Evolutionary conservation across 2,888 invertebrate genomes (phyloP), one percentile per base, ranked within the genome.

Genomic region (Hipparchia semele): DNA sequence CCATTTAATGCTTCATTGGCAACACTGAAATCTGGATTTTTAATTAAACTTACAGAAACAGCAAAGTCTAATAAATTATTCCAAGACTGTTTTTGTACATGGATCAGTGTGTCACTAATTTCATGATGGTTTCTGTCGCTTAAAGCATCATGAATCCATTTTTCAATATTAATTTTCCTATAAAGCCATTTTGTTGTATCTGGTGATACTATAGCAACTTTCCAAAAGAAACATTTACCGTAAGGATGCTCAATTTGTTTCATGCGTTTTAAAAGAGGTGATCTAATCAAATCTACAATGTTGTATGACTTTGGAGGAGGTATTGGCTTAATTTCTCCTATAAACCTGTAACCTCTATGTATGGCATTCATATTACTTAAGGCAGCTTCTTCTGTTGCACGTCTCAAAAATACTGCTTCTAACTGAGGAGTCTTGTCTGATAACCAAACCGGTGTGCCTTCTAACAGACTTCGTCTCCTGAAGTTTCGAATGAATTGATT

Each of bases 151-250:
- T 88, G 79, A 71, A 95, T 79, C 87, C 94, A 91, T 77, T 92
- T 92, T 74, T 92, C 89, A 68, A 95, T 81, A 75, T 94, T 86
- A 79, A 94, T 86, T 75, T 91, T 90, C 73, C 84, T 87, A 73
- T 89, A 81, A 13, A 92, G 77, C 85, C 92, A 92, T 81, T 94
- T 91, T 39, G 84, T 83, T 66, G 89, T 79, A 76, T 94, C 90
- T 1, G 96, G 95, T 71, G 95, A 90, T 7, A 95, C 95, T 68
- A 96, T 83, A 6, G 95, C 92, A 53, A 96, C 84, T 87, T 96
- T 96, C 96, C 96, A 96, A 84, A 93, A 84, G 84, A 90, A 85
- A 80, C 88, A 87, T 85, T 90, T 88, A 80, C 90, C 83, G 81
- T 92, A 84, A 77, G 84, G 90, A 83, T 88, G 92, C 80, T 80